Percentiles rank a stretch among this genome's conserved stretches.
phyloP scores from a whole-genome alignment of 2,113 vertebrate genomes.

The Myocastor coypus region DNA sequence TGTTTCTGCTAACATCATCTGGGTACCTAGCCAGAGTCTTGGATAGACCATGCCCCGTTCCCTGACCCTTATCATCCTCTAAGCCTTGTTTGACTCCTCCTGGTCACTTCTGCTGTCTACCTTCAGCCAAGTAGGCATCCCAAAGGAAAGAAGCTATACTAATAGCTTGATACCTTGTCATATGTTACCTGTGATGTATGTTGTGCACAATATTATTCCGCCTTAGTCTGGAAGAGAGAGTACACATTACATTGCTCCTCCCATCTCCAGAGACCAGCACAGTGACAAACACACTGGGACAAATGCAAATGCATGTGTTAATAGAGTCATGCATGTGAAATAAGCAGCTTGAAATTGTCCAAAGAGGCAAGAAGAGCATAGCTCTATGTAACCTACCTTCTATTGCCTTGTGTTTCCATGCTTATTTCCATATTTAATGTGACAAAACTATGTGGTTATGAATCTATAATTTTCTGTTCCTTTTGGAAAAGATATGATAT shows the following conservation, averaged over 20 bases:
- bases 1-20: not conserved
- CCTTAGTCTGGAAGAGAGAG: not conserved
- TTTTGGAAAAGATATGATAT: conserved; percentile 19
- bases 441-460: not conserved
- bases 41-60: not conserved
- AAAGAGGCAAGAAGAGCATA: conserved; percentile 25
- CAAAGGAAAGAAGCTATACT: not conserved
- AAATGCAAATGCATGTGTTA: not conserved
- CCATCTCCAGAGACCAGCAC: not conserved
- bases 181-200: not conserved
- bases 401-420: conserved; percentile 10
- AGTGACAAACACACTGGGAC: not conserved
- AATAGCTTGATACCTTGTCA: not conserved
- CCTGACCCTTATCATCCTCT: not conserved
- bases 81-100: too few species aligned
- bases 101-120: not conserved
- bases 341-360: conserved; percentile 37
- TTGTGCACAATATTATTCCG: too few species aligned
- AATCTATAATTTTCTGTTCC: conserved; percentile 23
- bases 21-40: not conserved
- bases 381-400: conserved; percentile 53
- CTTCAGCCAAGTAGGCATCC: not conserved
- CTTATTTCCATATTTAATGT: conserved; percentile 51
- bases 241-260: not conserved
- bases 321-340: not conserved